Percentiles rank a stretch among this genome's conserved stretches.
These are phyloP conservation scores for Hylaea fasciaria DNA, from an alignment of 2,888 invertebrate genomes.

Conservation along the genomic window DNA sequence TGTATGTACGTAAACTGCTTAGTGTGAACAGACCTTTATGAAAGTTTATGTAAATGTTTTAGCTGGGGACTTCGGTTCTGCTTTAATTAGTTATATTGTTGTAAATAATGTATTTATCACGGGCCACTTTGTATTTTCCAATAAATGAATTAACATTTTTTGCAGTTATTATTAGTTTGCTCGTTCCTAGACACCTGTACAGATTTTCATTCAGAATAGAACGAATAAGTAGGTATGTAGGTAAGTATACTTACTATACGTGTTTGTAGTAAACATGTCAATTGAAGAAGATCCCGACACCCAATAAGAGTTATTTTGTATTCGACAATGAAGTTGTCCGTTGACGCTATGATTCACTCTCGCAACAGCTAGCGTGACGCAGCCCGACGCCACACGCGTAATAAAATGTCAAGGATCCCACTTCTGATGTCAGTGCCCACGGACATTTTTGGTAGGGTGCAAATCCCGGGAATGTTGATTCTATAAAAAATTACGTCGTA, in stretches of 20 bases:
- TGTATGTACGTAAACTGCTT: neutral
- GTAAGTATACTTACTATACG: too few species aligned
- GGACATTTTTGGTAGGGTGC: neutral
- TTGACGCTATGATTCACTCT: conserved; percentile 31
- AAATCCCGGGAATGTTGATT: neutral
- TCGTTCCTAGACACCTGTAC: too few species aligned
- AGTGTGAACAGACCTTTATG: conserved; percentile 15
- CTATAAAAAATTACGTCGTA: too few species aligned
- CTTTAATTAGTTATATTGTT: conserved; percentile 76
- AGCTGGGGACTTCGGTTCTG: conserved; percentile 74
- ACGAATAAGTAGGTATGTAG: too few species aligned
- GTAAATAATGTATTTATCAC: conserved; percentile 79
- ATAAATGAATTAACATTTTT: conserved; percentile 72
- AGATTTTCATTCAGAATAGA: too few species aligned
- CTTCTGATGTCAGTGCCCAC: conserved; percentile 8
- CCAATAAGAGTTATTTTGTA: conserved; percentile 5
- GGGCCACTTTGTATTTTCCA: conserved; percentile 59
- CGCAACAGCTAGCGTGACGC: conserved; percentile 28
- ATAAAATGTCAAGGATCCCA: conserved; percentile 34
- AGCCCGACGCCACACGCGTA: conserved; percentile 30
- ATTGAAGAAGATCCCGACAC: neutral
- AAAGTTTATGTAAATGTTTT: conserved; percentile 59
- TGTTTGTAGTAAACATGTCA: neutral
- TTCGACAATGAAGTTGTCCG: conserved; percentile 20
- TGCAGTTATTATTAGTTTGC: too few species aligned